These are phyloP conservation scores for Herpailurus yagouaroundi DNA, from an alignment of 2,113 vertebrate species.

Conservation along the genomic window DNA sequence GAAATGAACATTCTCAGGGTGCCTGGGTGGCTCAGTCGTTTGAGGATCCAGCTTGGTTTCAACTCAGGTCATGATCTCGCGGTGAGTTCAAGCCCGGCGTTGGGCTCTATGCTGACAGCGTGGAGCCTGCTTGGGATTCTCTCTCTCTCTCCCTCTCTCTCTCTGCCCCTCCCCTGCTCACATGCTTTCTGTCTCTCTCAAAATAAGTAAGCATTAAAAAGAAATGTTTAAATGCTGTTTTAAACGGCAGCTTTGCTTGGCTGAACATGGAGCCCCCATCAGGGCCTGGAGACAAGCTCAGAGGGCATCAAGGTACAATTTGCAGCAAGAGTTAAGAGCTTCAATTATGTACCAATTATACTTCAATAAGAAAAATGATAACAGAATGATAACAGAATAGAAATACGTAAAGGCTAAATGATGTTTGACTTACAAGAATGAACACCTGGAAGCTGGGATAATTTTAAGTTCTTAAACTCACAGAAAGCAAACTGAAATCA, in stretches of 20 bases:
- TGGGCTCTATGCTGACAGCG: too few relatives aligned
- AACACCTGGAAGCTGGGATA: not conserved
- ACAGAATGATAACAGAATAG: not conserved
- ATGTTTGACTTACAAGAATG: not conserved
- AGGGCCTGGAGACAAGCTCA: not conserved
- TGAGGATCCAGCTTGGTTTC: too few relatives aligned
- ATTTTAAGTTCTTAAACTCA: not conserved
- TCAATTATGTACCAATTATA: not conserved
- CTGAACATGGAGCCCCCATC: not conserved
- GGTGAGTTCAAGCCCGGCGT: too few relatives aligned
- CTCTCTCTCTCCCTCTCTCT: too few relatives aligned
- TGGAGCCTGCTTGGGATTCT: too few relatives aligned
- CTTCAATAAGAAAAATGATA: not conserved
- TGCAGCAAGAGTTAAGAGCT: not conserved
- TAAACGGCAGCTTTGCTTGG: not conserved
- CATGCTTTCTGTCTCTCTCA: too few relatives aligned
- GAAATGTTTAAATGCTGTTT: too few relatives aligned
- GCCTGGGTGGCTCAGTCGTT: too few relatives aligned
- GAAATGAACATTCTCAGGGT: accelerated
- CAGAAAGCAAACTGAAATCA: not conserved
- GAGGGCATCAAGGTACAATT: not conserved
- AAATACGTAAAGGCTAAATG: not conserved
- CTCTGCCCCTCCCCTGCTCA: too few relatives aligned
- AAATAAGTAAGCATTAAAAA: too few relatives aligned
- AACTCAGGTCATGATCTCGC: too few relatives aligned